A percentile compares a stretch with the other conserved stretches of the same genome.
phyloP scores from a whole-genome alignment of 1,140 invertebrate species.

The Drosophila trapezifrons region DNA sequence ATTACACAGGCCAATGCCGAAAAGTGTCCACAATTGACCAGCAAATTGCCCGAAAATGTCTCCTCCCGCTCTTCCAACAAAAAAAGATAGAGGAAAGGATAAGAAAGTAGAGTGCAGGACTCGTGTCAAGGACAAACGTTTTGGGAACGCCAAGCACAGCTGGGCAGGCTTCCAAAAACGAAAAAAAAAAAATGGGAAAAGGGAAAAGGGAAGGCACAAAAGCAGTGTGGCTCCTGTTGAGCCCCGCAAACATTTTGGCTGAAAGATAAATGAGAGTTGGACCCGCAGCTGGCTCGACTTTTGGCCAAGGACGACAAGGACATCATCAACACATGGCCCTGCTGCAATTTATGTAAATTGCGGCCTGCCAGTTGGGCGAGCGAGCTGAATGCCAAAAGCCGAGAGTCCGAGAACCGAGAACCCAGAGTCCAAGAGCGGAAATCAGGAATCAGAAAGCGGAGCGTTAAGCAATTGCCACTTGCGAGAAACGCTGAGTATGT shows the following conservation, averaged over 20 bases:
- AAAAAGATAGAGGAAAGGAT: conserved; percentile 3
- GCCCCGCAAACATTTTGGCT: conserved; percentile 39
- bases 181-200: neutral
- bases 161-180: conserved; percentile 57
- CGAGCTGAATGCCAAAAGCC: conserved; percentile 18
- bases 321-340: conserved; percentile 64
- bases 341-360: conserved; percentile 72
- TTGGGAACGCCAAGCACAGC: conserved; percentile 40
- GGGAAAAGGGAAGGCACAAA: neutral
- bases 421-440: conserved; percentile 14
- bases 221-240: conserved; percentile 37
- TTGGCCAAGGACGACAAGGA: conserved; percentile 66
- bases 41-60: conserved; percentile 55
- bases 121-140: conserved; percentile 69
- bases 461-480: conserved; percentile 64
- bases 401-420: conserved; percentile 5
- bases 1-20: conserved; percentile 39
- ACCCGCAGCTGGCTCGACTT: conserved; percentile 35
- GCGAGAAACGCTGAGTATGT: conserved; percentile 50
- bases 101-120: conserved; percentile 16
- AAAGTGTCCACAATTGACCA: conserved; percentile 64
- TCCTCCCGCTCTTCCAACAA: neutral
- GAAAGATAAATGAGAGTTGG: conserved; percentile 63
- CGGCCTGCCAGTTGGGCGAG: conserved; percentile 27
- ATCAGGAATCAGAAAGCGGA: conserved; percentile 23